Conservation (phyloP, 2,888 invertebrate genomes). For the Brenthis ino region DNA sequence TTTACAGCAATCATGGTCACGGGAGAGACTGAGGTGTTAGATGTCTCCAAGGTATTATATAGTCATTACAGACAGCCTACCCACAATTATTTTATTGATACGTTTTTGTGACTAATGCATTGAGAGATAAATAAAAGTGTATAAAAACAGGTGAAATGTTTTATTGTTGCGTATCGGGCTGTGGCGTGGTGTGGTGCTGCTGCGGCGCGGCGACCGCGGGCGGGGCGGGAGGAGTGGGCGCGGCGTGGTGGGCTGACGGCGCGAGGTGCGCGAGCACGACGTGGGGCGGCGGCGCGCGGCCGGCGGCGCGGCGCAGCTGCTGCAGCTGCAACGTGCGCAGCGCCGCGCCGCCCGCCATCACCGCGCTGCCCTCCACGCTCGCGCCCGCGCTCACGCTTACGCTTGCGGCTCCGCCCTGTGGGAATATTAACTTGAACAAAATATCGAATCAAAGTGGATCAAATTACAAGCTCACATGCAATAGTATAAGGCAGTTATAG, state of each 20-base stretch:
- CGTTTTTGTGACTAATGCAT: not conserved
- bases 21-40: too few relatives aligned
- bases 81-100: not conserved
- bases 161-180: slow-evolving; percentile 20
- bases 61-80: too few relatives aligned
- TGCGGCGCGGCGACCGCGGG: slow-evolving; percentile 52
- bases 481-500: not conserved
- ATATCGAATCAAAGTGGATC: not conserved
- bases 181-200: slow-evolving; percentile 48
- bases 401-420: slow-evolving; percentile 24
- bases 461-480: too few relatives aligned
- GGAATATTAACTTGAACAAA: not conserved
- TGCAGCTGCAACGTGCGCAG: slow-evolving; percentile 82
- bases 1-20: too few relatives aligned
- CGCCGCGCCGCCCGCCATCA: slow-evolving; percentile 41
- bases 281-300: slow-evolving; percentile 48
- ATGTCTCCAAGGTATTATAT: too few relatives aligned
- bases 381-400: slow-evolving; percentile 82
- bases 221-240: slow-evolving; percentile 59
- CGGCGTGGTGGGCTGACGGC: slow-evolving; percentile 45
- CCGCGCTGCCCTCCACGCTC: slow-evolving; percentile 77
- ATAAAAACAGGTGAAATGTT: not conserved
- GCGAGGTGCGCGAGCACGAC: slow-evolving; percentile 63
- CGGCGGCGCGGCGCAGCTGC: slow-evolving; percentile 61
- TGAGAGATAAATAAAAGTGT: slow-evolving; percentile 2